Evolutionary conservation across 2,113 vertebrate species (phyloP).

Genomic region (Polyodon spathula): DNA sequence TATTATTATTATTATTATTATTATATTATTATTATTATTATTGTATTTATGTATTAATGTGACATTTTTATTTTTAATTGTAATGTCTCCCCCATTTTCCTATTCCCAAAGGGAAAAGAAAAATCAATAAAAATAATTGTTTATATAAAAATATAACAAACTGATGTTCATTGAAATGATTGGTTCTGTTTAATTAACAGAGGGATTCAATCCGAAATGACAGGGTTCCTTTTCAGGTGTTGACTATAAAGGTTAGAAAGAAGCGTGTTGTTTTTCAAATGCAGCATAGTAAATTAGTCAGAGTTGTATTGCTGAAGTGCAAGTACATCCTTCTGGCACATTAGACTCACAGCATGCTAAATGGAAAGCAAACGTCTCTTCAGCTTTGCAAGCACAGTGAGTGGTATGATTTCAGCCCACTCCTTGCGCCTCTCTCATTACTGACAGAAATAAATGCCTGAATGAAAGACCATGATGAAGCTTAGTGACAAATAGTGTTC

Average conservation of each 20-base stretch:
- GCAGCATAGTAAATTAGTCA: not conserved
- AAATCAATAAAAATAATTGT: too few relatives aligned
- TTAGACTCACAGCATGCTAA: constrained; percentile 2
- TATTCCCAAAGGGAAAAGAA: too few relatives aligned
- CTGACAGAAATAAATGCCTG: not conserved
- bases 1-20: too few relatives aligned
- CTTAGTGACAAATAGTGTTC: not conserved
- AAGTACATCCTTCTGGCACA: not conserved
- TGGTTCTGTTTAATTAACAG: not conserved
- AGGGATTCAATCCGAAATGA: not conserved
- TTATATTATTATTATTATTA: too few relatives aligned
- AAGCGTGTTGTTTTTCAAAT: not conserved
- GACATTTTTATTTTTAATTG: too few relatives aligned
- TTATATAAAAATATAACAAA: too few relatives aligned
- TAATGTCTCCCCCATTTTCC: too few relatives aligned
- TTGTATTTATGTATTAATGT: too few relatives aligned
- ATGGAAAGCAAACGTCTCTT: not conserved
- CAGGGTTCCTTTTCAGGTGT: not conserved
- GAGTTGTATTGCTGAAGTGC: not conserved
- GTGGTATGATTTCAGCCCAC: not conserved
- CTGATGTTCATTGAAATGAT: too few relatives aligned
- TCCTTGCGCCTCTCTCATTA: not conserved
- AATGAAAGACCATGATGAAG: not conserved
- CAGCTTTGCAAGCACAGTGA: not conserved
- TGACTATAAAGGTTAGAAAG: not conserved